Evolutionary conservation across 2,888 invertebrate genomes (phyloP).

Genomic region (Dryocosmus kuriphilus): DNA sequence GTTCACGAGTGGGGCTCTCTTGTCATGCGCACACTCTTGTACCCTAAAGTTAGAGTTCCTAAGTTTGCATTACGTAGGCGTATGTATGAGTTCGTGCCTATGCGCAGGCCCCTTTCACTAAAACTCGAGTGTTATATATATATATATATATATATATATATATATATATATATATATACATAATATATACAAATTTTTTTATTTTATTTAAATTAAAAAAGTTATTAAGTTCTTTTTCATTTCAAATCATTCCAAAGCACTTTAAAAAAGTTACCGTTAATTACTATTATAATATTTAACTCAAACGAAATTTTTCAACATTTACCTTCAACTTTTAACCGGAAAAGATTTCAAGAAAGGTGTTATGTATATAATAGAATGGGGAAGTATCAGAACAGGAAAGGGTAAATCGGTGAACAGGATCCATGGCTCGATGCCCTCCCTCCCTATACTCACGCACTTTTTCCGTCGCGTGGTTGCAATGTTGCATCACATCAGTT

Average conservation of each 20-base stretch:
- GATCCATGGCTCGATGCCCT: constrained; percentile 75
- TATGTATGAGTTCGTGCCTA: too few species aligned
- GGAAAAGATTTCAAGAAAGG: neutral
- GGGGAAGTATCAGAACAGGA: constrained; percentile 63
- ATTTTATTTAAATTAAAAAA: too few species aligned
- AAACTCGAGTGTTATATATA: too few species aligned
- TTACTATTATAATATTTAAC: neutral
- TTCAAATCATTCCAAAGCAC: neutral
- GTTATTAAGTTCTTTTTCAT: too few species aligned
- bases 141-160: too few species aligned
- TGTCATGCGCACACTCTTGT: too few species aligned
- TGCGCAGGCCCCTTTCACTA: too few species aligned
- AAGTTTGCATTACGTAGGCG: too few species aligned
- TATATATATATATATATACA: too few species aligned
- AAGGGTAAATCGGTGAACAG: constrained; percentile 75
- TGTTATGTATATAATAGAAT: neutral
- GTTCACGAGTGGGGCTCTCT: too few species aligned
- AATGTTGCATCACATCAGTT: neutral
- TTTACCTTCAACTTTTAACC: neutral
- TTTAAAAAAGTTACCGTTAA: neutral
- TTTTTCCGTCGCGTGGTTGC: constrained; percentile 64
- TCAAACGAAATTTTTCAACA: neutral
- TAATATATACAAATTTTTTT: too few species aligned
- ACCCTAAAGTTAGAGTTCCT: too few species aligned
- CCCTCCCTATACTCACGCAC: constrained; percentile 73